These are phyloP conservation scores for Oreortyx pictus DNA, from an alignment of 2,797 vertebrate species.

Conservation along the genomic window DNA sequence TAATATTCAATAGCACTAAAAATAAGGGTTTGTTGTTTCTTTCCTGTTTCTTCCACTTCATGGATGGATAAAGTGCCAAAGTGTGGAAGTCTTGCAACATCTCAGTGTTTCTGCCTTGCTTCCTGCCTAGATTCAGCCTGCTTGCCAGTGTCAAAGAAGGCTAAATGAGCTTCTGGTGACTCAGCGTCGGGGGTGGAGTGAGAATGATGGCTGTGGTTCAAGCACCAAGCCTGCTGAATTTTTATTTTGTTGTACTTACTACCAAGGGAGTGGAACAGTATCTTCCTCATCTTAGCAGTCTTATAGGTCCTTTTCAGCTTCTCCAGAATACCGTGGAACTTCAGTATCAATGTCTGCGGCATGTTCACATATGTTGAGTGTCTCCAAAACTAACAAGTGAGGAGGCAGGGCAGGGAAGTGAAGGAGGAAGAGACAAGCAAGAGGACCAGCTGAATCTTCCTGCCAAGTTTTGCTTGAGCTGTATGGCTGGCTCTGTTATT, in stretches of 20 bases:
- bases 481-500: slow-evolving; percentile 11
- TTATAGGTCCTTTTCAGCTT: slow-evolving; percentile 25
- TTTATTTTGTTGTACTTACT: slow-evolving; percentile 50
- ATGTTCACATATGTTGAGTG: background rate
- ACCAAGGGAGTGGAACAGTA: background rate
- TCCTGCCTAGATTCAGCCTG: background rate
- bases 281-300: background rate
- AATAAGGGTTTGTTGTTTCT: background rate
- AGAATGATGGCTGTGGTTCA: slow-evolving; percentile 5
- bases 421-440: background rate
- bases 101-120: background rate
- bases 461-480: slow-evolving; percentile 49
- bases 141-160: background rate
- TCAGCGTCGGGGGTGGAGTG: background rate
- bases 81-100: background rate
- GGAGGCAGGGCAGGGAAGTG: background rate
- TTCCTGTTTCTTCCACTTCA: background rate
- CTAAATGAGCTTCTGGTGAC: background rate
- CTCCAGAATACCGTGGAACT: background rate
- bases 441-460: background rate
- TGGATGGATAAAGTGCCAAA: background rate
- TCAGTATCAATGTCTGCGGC: background rate
- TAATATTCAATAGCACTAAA: background rate
- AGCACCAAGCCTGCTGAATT: background rate
- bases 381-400: slow-evolving; percentile 71